phyloP scores from a whole-genome alignment of 2,797 vertebrate genomes.

The Falco berigora region DNA sequence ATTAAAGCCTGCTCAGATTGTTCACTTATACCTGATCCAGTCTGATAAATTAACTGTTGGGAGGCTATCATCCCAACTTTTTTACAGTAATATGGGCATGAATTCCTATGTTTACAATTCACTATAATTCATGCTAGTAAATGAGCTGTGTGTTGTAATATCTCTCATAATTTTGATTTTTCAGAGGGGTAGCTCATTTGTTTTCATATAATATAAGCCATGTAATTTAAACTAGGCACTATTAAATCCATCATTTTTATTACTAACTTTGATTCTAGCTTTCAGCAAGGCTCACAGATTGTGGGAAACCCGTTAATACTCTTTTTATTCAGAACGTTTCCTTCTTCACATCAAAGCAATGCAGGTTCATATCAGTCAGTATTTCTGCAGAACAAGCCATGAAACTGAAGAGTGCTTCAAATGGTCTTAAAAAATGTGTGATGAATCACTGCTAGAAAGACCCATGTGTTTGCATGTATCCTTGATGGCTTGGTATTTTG shows the following conservation, averaged over 20 bases:
- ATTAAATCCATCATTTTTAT: not conserved
- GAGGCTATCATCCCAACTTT: not conserved
- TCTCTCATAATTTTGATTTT: not conserved
- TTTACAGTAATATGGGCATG: not conserved
- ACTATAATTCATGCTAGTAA: not conserved
- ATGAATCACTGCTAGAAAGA: not conserved
- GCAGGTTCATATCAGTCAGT: not conserved
- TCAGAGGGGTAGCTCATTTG: not conserved
- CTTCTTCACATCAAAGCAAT: not conserved
- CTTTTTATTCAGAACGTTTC: not conserved
- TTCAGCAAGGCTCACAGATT: not conserved
- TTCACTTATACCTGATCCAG: not conserved
- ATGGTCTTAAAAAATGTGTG: not conserved
- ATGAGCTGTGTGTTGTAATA: not conserved
- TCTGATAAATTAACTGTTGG: not conserved
- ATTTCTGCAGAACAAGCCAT: not conserved
- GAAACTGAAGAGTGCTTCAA: not conserved
- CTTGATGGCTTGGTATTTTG: not conserved
- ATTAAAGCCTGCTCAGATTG: not conserved
- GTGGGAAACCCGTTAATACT: not conserved
- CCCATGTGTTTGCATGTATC: not conserved
- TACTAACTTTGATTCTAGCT: not conserved
- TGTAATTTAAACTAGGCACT: not conserved
- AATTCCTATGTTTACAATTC: not conserved
- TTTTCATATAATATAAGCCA: not conserved